phyloP scores from a whole-genome alignment of 2,797 vertebrate genomes.

The Yasuhikotakia modesta region DNA sequence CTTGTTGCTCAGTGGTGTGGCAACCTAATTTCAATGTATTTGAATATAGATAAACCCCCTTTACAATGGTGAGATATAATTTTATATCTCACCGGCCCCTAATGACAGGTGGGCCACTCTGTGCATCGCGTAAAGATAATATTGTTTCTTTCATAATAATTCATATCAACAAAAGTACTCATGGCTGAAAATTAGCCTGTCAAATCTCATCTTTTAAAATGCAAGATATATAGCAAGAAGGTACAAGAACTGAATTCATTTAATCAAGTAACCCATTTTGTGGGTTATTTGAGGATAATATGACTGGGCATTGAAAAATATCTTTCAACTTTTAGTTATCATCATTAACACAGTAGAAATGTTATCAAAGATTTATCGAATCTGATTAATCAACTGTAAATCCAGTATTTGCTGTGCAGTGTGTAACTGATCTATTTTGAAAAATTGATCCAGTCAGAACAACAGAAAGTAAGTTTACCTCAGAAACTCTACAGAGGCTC shows the following conservation, averaged over 20 bases:
- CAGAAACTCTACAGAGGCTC: background rate
- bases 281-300: background rate
- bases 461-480: background rate
- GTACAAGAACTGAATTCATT: background rate
- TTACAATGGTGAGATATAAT: conserved; percentile 57
- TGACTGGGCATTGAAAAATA: conserved; percentile 15
- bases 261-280: background rate
- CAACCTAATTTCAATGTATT: conserved; percentile 64
- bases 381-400: conserved; percentile 20
- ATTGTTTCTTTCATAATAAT: conserved; percentile 38
- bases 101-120: conserved; percentile 59
- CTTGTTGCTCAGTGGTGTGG: conserved; percentile 53
- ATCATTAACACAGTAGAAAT: conserved; percentile 13
- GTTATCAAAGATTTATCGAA: background rate
- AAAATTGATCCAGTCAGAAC: background rate
- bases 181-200: background rate
- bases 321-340: conserved; percentile 20
- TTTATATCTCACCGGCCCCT: conserved; percentile 48
- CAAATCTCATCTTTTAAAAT: conserved; percentile 25
- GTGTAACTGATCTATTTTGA: background rate
- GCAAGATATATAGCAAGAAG: background rate
- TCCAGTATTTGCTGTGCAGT: background rate
- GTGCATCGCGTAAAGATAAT: conserved; percentile 47
- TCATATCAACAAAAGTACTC: conserved; percentile 7
- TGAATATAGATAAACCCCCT: conserved; percentile 55